phyloP scores from a whole-genome alignment of 2,888 invertebrate species.

The Harpalus rubripes region DNA sequence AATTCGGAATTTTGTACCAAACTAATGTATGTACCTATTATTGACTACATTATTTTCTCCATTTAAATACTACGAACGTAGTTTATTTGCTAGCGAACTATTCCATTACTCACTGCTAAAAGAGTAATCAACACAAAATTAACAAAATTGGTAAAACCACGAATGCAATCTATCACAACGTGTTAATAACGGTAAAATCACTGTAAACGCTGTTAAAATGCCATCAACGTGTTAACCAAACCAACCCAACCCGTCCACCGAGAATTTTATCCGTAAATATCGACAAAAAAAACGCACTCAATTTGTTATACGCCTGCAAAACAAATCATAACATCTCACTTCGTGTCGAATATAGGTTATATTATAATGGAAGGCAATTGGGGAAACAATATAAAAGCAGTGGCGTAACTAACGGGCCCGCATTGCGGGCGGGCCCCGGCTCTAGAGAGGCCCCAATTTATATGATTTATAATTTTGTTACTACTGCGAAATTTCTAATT shows the following conservation, averaged over 20 bases:
- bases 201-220: slow-evolving; percentile 34
- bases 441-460: no score
- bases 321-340: background rate
- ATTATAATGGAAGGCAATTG: background rate
- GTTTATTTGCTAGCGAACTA: background rate
- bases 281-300: slow-evolving; percentile 2
- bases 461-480: no score
- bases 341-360: background rate
- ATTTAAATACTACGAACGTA: background rate
- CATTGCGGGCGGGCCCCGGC: no score
- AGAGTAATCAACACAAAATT: slow-evolving; percentile 23
- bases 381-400: background rate
- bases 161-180: slow-evolving; percentile 43
- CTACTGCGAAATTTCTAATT: no score
- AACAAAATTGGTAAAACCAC: slow-evolving; percentile 29
- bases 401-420: no score
- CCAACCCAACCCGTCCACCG: slow-evolving; percentile 12
- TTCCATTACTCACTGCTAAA: slow-evolving; percentile 16
- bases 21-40: background rate
- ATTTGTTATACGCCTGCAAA: slow-evolving; percentile 15
- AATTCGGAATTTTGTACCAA: no score
- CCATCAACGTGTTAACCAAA: slow-evolving; percentile 20
- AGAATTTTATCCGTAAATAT: slow-evolving; percentile 10
- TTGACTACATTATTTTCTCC: background rate
- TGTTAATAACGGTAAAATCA: slow-evolving; percentile 24